phyloP scores from a whole-genome alignment of 1,140 invertebrate species.

The Drosophila kepulauana region DNA sequence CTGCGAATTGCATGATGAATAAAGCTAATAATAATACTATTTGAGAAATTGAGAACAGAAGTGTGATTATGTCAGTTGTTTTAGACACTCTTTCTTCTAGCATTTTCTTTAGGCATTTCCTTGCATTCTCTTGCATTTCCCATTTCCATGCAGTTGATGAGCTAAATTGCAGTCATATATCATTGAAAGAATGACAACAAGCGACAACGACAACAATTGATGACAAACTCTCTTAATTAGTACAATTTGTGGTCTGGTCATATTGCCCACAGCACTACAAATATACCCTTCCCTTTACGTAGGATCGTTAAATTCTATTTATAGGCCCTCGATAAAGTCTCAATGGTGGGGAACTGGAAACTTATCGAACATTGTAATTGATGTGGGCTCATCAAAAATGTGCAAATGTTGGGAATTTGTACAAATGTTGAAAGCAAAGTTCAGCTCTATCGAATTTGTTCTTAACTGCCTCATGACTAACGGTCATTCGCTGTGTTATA shows the following conservation, averaged over 20 bases:
- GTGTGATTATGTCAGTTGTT: conserved; percentile 1
- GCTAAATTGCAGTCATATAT: conserved; percentile 35
- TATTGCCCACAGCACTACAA: background rate
- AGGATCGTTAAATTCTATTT: conserved; percentile 33
- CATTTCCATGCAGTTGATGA: background rate
- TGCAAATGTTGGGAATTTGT: conserved; percentile 46
- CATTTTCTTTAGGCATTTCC: background rate
- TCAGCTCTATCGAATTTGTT: conserved; percentile 35
- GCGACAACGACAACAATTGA: conserved; percentile 18
- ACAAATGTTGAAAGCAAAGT: conserved; percentile 41
- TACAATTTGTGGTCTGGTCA: conserved; percentile 33
- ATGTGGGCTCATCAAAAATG: conserved; percentile 46
- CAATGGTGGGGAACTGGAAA: conserved; percentile 21
- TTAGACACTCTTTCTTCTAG: background rate
- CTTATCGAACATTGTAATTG: conserved; percentile 44
- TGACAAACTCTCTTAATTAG: conserved; percentile 51
- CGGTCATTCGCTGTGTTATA: background rate
- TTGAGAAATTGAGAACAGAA: background rate
- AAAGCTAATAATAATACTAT: background rate
- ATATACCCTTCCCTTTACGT: background rate
- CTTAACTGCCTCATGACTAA: conserved; percentile 26
- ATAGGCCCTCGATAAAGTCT: conserved; percentile 38
- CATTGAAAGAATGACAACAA: conserved; percentile 18
- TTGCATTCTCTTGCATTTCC: background rate
- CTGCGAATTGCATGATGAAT: conserved; percentile 3